These are phyloP conservation scores for Neelides sp. DNA, from an alignment of 1,140 invertebrate species.

Conservation along the genomic window DNA sequence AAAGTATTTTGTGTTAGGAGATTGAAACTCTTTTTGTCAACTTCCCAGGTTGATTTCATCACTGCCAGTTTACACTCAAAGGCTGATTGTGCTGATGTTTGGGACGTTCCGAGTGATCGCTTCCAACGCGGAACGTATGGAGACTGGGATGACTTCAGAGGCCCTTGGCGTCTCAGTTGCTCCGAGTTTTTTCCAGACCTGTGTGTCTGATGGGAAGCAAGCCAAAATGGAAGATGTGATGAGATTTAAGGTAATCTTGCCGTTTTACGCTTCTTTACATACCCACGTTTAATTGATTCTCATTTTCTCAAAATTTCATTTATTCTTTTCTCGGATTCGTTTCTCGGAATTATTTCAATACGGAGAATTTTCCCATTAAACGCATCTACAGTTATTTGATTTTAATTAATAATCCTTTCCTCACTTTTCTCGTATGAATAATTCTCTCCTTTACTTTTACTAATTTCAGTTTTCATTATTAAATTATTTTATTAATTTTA, in stretches of 20 bases:
- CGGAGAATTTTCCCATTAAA: not conserved
- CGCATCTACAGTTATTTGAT: no score
- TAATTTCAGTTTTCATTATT: no score
- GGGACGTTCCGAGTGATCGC: slow-evolving; percentile 94
- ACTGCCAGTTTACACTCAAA: slow-evolving; percentile 77
- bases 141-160: slow-evolving; percentile 91
- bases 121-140: slow-evolving; percentile 73
- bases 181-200: slow-evolving; percentile 95
- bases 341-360: not conserved
- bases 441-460: no score
- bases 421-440: no score
- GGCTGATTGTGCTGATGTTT: slow-evolving; percentile 83
- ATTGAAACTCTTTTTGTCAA: slow-evolving; percentile 22
- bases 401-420: no score
- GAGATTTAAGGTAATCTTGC: slow-evolving; percentile 66
- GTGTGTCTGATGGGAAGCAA: slow-evolving; percentile 76
- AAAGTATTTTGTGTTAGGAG: slow-evolving; percentile 12
- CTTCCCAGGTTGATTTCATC: slow-evolving; percentile 71
- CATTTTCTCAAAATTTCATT: not conserved
- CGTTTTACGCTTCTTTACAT: not conserved
- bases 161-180: slow-evolving; percentile 80
- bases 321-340: slow-evolving; percentile 1
- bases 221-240: slow-evolving; percentile 90
- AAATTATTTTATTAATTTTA: no score
- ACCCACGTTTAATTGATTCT: not conserved